Percentiles rank a stretch among this genome's conserved stretches.
Conservation (phyloP, 2,797 vertebrate genomes). For the Scarus forsteni region DNA sequence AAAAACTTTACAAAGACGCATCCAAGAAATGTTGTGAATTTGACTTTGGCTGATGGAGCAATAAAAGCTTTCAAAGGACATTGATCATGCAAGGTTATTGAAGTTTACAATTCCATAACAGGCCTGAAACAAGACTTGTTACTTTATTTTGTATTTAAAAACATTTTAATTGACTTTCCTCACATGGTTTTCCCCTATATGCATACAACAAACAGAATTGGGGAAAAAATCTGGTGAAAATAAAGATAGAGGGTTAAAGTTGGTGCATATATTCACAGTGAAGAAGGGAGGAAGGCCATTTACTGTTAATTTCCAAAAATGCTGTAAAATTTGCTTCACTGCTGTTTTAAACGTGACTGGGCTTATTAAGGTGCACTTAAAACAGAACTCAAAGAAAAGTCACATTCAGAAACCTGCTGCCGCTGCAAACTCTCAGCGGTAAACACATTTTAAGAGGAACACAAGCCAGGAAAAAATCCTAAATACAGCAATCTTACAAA, state of each 20-base stretch:
- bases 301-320: slow-evolving; percentile 23
- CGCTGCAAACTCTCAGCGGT: slow-evolving; percentile 65
- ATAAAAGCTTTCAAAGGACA: too few species aligned
- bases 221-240: not conserved
- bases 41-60: too few species aligned
- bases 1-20: too few species aligned
- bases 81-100: not conserved
- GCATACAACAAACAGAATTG: not conserved
- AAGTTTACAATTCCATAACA: not conserved
- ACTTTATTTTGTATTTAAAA: not conserved
- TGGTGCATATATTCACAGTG: not conserved
- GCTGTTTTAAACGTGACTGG: slow-evolving; percentile 35
- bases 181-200: not conserved
- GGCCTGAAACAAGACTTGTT: too few species aligned
- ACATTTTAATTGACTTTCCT: not conserved
- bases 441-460: slow-evolving; percentile 72
- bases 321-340: slow-evolving; percentile 26
- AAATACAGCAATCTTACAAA: slow-evolving; percentile 52
- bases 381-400: slow-evolving; percentile 53
- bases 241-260: not conserved
- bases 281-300: not conserved
- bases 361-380: slow-evolving; percentile 66
- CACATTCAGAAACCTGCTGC: slow-evolving; percentile 72
- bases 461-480: slow-evolving; percentile 32
- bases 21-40: too few species aligned